A percentile compares a stretch with the other conserved stretches of the same genome.
Conservation (phyloP, 2,113 vertebrate species). For the Cettia cetti region DNA sequence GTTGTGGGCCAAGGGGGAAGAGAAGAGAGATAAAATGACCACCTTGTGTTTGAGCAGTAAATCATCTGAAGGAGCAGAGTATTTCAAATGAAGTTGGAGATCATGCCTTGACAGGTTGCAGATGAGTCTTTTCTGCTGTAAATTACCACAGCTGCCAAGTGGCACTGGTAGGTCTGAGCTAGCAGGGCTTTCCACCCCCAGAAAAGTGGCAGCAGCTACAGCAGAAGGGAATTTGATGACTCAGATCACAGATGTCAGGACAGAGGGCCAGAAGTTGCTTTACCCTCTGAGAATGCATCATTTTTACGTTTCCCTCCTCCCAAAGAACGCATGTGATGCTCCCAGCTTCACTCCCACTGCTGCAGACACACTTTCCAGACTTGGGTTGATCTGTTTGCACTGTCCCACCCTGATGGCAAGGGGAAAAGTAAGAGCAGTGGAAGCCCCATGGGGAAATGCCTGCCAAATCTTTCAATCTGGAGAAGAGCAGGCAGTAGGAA, state of each 20-base stretch:
- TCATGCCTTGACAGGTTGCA: not conserved
- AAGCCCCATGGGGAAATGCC: not conserved
- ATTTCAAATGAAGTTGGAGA: not conserved
- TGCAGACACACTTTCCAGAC: not conserved
- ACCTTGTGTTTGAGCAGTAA: slow-evolving; percentile 6
- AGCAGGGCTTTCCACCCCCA: not conserved
- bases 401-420: not conserved
- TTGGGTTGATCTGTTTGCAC: not conserved
- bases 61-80: slow-evolving; percentile 27
- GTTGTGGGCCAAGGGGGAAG: not conserved
- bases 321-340: rapidly evolving
- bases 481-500: not conserved
- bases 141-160: slow-evolving; percentile 31
- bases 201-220: not conserved
- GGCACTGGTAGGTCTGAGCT: not conserved
- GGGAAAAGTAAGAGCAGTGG: not conserved
- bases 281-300: not conserved
- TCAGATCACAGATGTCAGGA: not conserved
- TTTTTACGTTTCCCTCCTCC: not conserved
- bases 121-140: not conserved
- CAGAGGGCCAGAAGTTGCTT: not conserved
- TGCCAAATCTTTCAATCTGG: not conserved
- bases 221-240: not conserved
- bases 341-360: not conserved
- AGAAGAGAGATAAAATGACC: not conserved